These are phyloP conservation scores for Xenopus laevis DNA, from an alignment of 2,113 vertebrate species.

Conservation along the genomic window DNA sequence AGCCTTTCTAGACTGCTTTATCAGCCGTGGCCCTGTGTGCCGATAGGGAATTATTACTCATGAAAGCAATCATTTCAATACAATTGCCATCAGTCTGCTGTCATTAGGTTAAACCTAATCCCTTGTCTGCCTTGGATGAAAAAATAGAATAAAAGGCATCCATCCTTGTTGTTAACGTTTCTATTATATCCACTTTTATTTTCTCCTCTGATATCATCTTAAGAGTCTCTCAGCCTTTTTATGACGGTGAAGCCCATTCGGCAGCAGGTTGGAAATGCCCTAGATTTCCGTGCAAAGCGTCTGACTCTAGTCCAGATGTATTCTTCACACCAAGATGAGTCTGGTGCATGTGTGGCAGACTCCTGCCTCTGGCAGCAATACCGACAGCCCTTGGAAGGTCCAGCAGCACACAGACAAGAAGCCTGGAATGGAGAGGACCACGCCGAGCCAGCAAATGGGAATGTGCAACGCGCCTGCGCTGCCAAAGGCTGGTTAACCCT, in stretches of 20 bases:
- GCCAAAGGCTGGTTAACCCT: conserved; percentile 35
- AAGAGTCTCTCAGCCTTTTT: no score
- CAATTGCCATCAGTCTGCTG: no score
- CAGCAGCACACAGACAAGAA: conserved; percentile 37
- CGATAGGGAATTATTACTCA: no score
- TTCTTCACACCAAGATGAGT: conserved; percentile 21
- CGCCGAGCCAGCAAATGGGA: conserved; percentile 24
- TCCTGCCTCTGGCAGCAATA: conserved; percentile 35
- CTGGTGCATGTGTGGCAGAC: conserved; percentile 40
- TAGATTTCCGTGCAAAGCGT: not conserved
- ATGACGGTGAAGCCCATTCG: no score
- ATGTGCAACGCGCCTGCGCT: conserved; percentile 32
- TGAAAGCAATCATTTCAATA: no score
- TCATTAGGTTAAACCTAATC: no score
- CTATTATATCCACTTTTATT: not conserved
- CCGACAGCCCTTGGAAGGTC: conserved; percentile 30
- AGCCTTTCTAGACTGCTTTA: no score
- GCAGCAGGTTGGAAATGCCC: not conserved
- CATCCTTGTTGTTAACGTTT: not conserved
- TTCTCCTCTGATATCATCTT: not conserved
- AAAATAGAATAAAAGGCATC: no score
- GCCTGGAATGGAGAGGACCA: conserved; percentile 37
- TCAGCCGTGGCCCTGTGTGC: no score
- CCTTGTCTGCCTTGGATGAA: no score
- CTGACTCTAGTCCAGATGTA: conserved; percentile 31